Conservation (phyloP, 2,113 vertebrate genomes). For the Catharus minimus region DNA sequence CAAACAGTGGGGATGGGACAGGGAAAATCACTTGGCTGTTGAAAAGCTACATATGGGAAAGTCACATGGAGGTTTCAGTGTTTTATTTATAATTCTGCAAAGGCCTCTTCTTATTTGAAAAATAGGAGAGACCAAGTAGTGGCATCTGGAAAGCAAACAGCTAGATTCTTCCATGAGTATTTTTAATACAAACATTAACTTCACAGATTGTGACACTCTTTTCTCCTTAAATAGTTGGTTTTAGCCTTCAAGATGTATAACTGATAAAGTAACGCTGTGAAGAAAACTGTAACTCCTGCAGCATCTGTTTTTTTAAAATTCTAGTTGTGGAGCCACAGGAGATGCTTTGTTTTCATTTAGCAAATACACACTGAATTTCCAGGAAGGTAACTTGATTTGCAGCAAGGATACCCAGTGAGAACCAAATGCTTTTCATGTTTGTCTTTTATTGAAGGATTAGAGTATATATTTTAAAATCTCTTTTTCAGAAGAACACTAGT, state of each 20-base stretch:
- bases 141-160: constrained; percentile 26
- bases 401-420: not conserved
- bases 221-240: not conserved
- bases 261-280: not conserved
- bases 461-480: constrained; percentile 16
- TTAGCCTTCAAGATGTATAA: not conserved
- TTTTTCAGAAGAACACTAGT: not conserved
- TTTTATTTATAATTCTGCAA: constrained; percentile 56
- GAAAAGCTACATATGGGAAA: constrained; percentile 52
- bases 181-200: constrained; percentile 27
- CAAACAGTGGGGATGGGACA: constrained; percentile 11
- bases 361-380: not conserved
- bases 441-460: not conserved
- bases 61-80: constrained; percentile 32
- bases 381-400: not conserved
- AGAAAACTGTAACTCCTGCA: not conserved
- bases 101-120: constrained; percentile 26
- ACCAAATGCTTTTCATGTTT: not conserved
- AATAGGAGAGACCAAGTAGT: constrained; percentile 1
- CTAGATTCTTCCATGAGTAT: constrained; percentile 10
- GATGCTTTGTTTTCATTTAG: constrained; percentile 15
- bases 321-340: not conserved
- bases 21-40: constrained; percentile 46
- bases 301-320: not conserved
- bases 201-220: not conserved